These are phyloP conservation scores for Mesochorus sp. DNA, from an alignment of 2,888 invertebrate species.

Conservation along the genomic window DNA sequence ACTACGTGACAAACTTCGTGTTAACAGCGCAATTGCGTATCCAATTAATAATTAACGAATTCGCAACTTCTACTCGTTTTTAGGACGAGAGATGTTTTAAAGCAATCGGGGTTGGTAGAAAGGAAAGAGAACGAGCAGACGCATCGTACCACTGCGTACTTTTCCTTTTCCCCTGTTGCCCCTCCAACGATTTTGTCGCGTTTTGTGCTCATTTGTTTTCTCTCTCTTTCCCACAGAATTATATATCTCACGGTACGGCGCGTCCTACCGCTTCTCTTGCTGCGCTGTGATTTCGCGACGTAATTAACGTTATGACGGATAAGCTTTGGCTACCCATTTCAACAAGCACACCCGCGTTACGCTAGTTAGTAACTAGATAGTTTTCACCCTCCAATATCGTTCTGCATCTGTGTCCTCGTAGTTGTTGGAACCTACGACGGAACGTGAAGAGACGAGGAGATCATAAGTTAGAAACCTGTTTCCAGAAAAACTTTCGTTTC, in stretches of 20 bases:
- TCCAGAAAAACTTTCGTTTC: background rate
- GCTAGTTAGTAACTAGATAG: constrained; percentile 74
- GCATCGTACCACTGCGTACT: constrained; percentile 49
- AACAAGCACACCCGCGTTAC: constrained; percentile 61
- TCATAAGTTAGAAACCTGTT: background rate
- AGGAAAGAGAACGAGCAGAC: constrained; percentile 9
- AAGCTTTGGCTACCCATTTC: constrained; percentile 65
- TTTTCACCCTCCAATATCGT: constrained; percentile 68
- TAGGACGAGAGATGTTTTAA: constrained; percentile 40
- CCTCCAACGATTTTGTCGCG: constrained; percentile 45
- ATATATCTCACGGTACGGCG: constrained; percentile 69
- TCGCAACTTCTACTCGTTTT: constrained; percentile 65
- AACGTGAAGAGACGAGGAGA: constrained; percentile 13
- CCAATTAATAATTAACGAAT: constrained; percentile 73
- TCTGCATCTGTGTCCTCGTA: constrained; percentile 54
- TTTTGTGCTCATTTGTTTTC: constrained; percentile 67
- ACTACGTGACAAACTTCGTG: constrained; percentile 60
- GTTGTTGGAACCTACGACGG: constrained; percentile 32
- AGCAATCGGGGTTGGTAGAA: constrained; percentile 12
- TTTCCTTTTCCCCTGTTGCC: constrained; percentile 58
- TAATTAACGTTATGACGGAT: constrained; percentile 75
- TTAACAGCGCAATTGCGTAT: constrained; percentile 70
- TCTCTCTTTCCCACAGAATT: constrained; percentile 65
- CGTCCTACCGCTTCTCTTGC: constrained; percentile 21
- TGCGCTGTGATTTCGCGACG: constrained; percentile 69